Percentiles rank a stretch among this genome's conserved stretches.
Evolutionary conservation across 1,140 invertebrate species (phyloP).

Genomic region (Ips nitidus): DNA sequence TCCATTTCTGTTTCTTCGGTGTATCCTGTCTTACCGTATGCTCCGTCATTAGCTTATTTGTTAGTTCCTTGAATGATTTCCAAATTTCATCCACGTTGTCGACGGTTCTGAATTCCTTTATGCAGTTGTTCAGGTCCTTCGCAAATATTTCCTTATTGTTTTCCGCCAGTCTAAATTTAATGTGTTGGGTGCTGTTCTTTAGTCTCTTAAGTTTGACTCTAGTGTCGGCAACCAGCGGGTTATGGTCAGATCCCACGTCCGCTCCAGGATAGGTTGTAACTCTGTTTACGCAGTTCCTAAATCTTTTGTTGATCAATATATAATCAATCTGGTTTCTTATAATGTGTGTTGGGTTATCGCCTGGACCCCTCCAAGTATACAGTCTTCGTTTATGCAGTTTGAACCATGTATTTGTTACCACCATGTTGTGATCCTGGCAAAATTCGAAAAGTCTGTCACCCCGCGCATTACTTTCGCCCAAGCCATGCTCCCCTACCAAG

Average conservation of each 20-base stretch:
- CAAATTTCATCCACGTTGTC: too few relatives aligned
- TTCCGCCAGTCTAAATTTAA: conserved; percentile 11
- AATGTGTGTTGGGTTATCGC: conserved; percentile 17
- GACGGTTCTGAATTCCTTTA: too few relatives aligned
- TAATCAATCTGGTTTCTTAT: conserved; percentile 45
- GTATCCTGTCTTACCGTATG: too few relatives aligned
- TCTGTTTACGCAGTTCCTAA: conserved; percentile 44
- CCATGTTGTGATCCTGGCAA: too few relatives aligned
- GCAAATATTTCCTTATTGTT: neutral
- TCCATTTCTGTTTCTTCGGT: too few relatives aligned
- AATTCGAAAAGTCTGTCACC: too few relatives aligned
- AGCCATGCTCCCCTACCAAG: too few relatives aligned
- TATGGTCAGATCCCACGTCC: conserved; percentile 46
- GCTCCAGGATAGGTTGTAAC: conserved; percentile 43
- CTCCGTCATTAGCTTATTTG: too few relatives aligned
- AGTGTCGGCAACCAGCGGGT: conserved; percentile 27
- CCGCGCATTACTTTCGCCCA: too few relatives aligned
- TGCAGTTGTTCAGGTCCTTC: too few relatives aligned
- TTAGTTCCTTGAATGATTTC: too few relatives aligned
- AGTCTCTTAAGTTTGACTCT: conserved; percentile 26
- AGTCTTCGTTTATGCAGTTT: conserved; percentile 5
- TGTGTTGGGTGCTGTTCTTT: conserved; percentile 20
- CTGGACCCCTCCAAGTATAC: conserved; percentile 9
- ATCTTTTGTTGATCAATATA: conserved; percentile 46
- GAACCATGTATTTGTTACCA: too few relatives aligned